Base-by-base conservation (phyloP, 2,888 invertebrate species). In the Tipula unca region DNA sequence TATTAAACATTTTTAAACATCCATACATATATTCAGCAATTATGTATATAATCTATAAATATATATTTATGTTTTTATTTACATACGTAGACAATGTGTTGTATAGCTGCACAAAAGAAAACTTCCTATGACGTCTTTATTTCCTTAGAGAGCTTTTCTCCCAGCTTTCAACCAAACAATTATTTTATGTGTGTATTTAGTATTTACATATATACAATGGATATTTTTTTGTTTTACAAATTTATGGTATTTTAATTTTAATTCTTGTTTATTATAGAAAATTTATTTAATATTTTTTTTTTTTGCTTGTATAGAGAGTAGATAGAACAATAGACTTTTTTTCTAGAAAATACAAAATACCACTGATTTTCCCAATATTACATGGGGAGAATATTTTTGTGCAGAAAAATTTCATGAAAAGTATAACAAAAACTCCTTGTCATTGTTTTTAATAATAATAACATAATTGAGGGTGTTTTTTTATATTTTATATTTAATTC, bases 381-480 rank as follows among this genome's bases (percentile, higher is more conserved):
- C 25, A 69, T 69, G 69, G 10, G 69, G 69, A 3, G 69, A 69
- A 10, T 8, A 69, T 8, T 8, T 25, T 8, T 8, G 2, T 69
- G 25, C 69, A 25, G 10, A 25, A 69, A 48, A 48, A 48, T 17
- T 13, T 48, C 17, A 17, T 6, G n/a, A 48, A 39, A 39, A 42
- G n/a, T n/a, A 42, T 5, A 42, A 42, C 1, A 17, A 48, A 69
- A 69, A 69, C 5, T n/a, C 69, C 69, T 69, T 69, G 69, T 69
- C 69, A 69, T 69, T 69, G 69, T 69, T 69, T 69, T 69, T 69
- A 69, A 69, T 69, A 69, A 69, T 69, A 69, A 69, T 69, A 69
- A 69, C 69, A 69, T 69, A 69, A 69, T 69, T 69, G 69, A 69
- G 69, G 69, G 69, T 69, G 20, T 69, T 69, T 69, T 69, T n/a